phyloP scores from a whole-genome alignment of 2,797 vertebrate species.

The Enteromius argenteus region DNA sequence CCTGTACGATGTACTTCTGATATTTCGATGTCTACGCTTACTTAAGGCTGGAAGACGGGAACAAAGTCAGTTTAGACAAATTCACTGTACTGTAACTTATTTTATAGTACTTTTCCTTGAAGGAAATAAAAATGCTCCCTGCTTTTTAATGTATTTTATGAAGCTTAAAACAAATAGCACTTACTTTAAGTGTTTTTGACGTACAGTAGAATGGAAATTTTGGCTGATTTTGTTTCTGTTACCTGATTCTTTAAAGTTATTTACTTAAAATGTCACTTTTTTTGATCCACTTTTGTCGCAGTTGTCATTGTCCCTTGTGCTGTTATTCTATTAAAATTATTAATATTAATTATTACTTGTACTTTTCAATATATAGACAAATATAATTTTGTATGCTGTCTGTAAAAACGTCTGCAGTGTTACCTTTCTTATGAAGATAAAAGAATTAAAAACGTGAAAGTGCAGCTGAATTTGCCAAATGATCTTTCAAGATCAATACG shows the following conservation, averaged over 20 bases:
- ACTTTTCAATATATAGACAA: constrained; percentile 85
- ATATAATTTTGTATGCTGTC: constrained; percentile 83
- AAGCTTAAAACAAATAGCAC: constrained; percentile 94
- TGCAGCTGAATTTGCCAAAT: constrained; percentile 32
- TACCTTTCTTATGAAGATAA: constrained; percentile 83
- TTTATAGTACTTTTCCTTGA: constrained; percentile 99
- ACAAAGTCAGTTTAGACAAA: constrained; percentile 97
- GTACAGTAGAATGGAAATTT: constrained; percentile 91
- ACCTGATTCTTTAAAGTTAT: constrained; percentile 88
- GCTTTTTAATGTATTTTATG: constrained; percentile 92
- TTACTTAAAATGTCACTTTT: constrained; percentile 89
- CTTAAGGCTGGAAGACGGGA: constrained; percentile 95
- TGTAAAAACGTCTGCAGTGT: constrained; percentile 85
- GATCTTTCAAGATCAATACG: constrained; percentile 19
- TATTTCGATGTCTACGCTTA: constrained; percentile 83
- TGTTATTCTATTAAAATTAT: constrained; percentile 81
- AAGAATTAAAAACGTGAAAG: constrained; percentile 72
- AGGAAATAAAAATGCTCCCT: constrained; percentile 87
- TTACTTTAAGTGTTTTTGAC: constrained; percentile 87
- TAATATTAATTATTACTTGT: constrained; percentile 84
- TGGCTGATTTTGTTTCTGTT: constrained; percentile 93
- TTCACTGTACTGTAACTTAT: constrained; percentile 99
- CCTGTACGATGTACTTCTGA: constrained; percentile 85
- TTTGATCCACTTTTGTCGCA: constrained; percentile 87
- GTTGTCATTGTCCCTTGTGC: constrained; percentile 76